Evolutionary conservation across 2,113 vertebrate genomes (phyloP).

Genomic region (Eupsittula cactorum): DNA sequence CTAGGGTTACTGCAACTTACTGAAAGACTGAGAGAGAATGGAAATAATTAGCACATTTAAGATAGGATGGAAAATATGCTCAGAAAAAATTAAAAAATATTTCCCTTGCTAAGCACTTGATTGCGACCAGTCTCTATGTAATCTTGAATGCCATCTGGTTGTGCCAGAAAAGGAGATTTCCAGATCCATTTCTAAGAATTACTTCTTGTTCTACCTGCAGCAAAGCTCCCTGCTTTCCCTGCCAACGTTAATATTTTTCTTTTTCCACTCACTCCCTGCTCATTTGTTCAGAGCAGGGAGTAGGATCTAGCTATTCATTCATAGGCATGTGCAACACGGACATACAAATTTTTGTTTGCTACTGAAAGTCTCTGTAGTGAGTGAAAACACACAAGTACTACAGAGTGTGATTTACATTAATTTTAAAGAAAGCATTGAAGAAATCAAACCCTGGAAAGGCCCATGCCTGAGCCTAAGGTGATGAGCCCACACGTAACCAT

Average conservation of each 20-base stretch:
- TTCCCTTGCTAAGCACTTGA: not conserved
- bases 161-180: not conserved
- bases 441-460: not conserved
- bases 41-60: not conserved
- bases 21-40: not conserved
- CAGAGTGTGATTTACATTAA: not conserved
- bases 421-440: not conserved
- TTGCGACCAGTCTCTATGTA: not conserved
- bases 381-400: not conserved
- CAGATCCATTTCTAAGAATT: not conserved
- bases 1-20: not conserved
- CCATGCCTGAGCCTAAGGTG: not conserved
- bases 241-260: not conserved
- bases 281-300: not conserved
- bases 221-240: not conserved
- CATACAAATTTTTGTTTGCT: not conserved
- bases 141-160: not conserved
- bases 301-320: not conserved
- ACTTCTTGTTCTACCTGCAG: not conserved
- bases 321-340: not conserved
- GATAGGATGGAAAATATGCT: not conserved
- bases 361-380: rapidly evolving
- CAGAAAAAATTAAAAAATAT: not conserved
- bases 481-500: not conserved
- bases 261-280: not conserved